Evolutionary conservation across 2,113 vertebrate genomes (phyloP).

Genomic region (Plecotus auritus): DNA sequence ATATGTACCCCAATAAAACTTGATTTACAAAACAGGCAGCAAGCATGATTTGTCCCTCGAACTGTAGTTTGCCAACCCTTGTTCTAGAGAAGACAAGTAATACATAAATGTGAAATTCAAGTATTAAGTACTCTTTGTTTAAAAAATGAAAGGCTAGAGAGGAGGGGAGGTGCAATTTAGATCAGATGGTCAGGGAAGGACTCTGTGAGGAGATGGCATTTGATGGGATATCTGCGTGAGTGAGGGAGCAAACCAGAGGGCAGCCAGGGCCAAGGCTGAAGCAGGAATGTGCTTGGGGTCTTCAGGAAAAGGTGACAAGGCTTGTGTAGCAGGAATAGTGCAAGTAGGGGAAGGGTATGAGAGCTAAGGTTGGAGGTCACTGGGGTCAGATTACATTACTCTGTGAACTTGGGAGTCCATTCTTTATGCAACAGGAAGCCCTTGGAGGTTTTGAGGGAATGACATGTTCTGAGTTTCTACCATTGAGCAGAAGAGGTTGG

Average conservation of each 20-base stretch:
- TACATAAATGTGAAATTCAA: not conserved
- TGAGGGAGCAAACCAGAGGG: not conserved
- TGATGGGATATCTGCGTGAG: not conserved
- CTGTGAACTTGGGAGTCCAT: not conserved
- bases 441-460: not conserved
- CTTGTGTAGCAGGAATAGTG: not conserved
- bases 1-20: not conserved
- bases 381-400: not conserved
- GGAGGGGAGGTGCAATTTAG: not conserved
- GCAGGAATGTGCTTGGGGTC: not conserved
- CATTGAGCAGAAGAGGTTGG: not conserved
- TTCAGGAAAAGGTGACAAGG: not conserved
- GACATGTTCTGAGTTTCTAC: not conserved
- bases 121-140: not conserved
- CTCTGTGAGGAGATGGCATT: not conserved
- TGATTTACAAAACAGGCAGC: not conserved
- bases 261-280: not conserved
- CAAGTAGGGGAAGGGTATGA: not conserved
- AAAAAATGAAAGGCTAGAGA: not conserved
- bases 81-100: not conserved
- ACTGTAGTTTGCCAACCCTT: not conserved
- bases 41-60: not conserved
- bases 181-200: not conserved
- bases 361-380: not conserved
- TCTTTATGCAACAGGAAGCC: not conserved